Base-by-base conservation (phyloP, 1,140 invertebrate genomes). In the Pseudoatta argentina region DNA sequence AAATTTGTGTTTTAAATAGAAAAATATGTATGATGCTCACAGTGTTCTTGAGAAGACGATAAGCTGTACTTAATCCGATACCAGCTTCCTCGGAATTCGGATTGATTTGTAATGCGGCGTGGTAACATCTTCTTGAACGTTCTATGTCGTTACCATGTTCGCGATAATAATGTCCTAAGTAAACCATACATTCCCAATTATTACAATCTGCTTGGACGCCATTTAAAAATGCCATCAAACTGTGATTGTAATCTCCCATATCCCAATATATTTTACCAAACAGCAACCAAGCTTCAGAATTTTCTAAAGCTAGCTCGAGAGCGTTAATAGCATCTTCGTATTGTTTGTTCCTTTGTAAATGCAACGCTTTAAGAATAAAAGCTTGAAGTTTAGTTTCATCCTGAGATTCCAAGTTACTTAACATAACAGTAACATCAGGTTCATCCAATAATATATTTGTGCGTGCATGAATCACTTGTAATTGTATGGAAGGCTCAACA, bases 71-170 rank as follows among this genome's bases (percentile, higher is more conserved):
- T 21, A 98, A 95, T 86, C 96, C 96, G 92, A 97, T 96, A 27
- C 97, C 97, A 82, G 97, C 97, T 87, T 97, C 95, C 55, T 96
- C 95, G 81, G 96, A 96, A 79, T 95, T 94, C 24, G 96, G 96
- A 95, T 98, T 97, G 2, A 99, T 95, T 91, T 97, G 97, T 83
- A 97, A 96, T 44, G 97, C 97, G 94, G 98, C 98, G 93, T 98
- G 97, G 93, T 97, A 98, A 95, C 98, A 99, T 92, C 97, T 97
- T 88, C 96, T 96, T 3, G 97, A 97, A 91, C 97, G 97, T 55
- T 96, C 95, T 44, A 96, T 91, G 92, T 98, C 96, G 39, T 96
- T 92, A 76, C 94, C 95, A 77, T 95, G 90, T 87, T 96, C 91
- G 91, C 93, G 89, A 94, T 98, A 98, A 94, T 97, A 97, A 91